A percentile compares a stretch with the other conserved stretches of the same genome.
These are phyloP conservation scores for Meles meles DNA, from an alignment of 2,113 vertebrate genomes.

Conservation along the genomic window DNA sequence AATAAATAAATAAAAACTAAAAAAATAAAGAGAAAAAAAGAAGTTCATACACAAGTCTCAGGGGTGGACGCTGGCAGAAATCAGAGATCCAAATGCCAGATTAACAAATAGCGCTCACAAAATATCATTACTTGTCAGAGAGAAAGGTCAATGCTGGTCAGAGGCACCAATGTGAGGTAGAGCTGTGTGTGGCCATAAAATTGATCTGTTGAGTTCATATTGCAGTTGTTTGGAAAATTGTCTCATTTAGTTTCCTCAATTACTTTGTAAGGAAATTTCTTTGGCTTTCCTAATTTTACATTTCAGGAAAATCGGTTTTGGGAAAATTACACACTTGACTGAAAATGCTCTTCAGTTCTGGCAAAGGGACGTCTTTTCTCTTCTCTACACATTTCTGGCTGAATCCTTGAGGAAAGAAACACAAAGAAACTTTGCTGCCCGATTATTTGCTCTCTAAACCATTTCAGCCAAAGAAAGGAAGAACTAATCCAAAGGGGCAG, in stretches of 20 bases:
- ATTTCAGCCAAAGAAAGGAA: neutral
- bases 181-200: neutral
- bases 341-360: neutral
- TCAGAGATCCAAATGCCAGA: neutral
- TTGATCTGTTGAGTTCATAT: neutral
- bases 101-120: neutral
- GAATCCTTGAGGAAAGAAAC: neutral
- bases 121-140: neutral
- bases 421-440: neutral
- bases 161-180: neutral
- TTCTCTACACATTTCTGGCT: neutral
- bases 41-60: neutral
- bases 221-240: neutral
- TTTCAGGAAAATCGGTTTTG: neutral
- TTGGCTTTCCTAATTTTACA: neutral
- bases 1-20: neutral
- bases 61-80: neutral
- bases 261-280: neutral
- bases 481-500: rapidly evolving
- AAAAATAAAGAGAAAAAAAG: neutral
- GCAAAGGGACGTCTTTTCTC: neutral
- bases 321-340: neutral
- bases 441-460: neutral
- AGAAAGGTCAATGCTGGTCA: neutral
- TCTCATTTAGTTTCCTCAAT: neutral